Conservation (phyloP, 2,113 vertebrate genomes). For the Amblyopsis rosae region DNA sequence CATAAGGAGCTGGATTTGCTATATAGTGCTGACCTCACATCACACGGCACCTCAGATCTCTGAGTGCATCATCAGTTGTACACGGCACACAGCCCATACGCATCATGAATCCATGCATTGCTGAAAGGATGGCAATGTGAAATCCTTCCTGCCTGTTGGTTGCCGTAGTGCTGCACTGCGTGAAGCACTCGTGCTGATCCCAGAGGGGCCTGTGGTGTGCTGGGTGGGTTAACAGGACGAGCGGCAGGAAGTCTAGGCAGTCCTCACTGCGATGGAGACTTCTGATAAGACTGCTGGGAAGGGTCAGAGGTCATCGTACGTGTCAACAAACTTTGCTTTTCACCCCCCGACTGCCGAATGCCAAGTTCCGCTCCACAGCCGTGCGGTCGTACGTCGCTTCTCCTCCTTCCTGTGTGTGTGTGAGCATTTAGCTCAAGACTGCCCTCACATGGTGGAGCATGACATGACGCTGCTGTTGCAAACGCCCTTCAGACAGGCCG, state of each 20-base stretch:
- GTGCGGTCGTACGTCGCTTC: neutral
- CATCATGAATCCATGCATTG: no score
- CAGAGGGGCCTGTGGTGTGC: slow-evolving; percentile 28
- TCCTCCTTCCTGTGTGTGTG: neutral
- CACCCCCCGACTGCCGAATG: neutral
- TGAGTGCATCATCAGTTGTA: no score
- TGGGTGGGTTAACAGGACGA: neutral
- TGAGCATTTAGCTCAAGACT: slow-evolving; percentile 63
- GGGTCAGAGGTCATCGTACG: no score
- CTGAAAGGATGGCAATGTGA: no score
- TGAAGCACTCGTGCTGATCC: slow-evolving; percentile 21
- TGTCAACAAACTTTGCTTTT: no score
- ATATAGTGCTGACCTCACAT: no score
- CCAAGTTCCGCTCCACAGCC: slow-evolving; percentile 27
- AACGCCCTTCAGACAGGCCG: neutral
- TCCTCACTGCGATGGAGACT: slow-evolving; percentile 17
- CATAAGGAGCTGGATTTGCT: no score
- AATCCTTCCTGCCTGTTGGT: no score
- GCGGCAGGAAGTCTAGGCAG: neutral
- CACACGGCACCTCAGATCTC: no score
- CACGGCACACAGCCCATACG: no score
- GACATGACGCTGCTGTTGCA: slow-evolving; percentile 6
- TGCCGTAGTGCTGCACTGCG: neutral
- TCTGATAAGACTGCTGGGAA: slow-evolving; percentile 23
- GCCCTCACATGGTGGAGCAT: slow-evolving; percentile 65